Base-by-base conservation (phyloP, 2,113 vertebrate species). In the Cyanoramphus novaezelandiae region DNA sequence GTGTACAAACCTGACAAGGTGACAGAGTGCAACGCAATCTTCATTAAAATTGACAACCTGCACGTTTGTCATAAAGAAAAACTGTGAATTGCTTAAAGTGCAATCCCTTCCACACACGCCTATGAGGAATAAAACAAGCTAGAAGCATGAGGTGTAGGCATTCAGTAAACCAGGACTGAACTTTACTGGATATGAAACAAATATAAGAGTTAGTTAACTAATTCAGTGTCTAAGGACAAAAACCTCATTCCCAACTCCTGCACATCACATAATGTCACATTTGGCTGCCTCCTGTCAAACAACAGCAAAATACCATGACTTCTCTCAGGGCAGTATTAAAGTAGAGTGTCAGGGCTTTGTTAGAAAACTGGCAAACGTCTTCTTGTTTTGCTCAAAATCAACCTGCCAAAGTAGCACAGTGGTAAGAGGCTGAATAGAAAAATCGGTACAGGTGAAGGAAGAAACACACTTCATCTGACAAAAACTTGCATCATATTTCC, bases 251-350 rank as follows among this genome's bases (percentile, higher is more conserved):
- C 28, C 67, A 69, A 41, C 29, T 95, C 78, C 52, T 21, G 11
- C 31, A 87, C 47, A 59, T 82, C 75, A 89, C 67, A 92, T 94
- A 95, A 91, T 85, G 65, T 70, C 91, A 95, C 52, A 85, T 89
- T 91, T 93, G 76, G n/a, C 77, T 83, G 62, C n/a, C 74, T 93
- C 52, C 84, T 86, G 63, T 84, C 81, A 91, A 84, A 44, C 43
- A 44, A 33, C 84, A 81, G 64, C 55, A 84, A 95, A 96, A 93
- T 91, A 86, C 57, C 91, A 82, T 69, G 39, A 89, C 77, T 95
- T 95, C 84, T 95, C 93, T 89, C 81, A 93, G 91, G 88, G 88
- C 50, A 91, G 46, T 60, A 96, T 89, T 93, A 91, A 88, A 95
- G 77, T 44, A 84, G 52, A 82, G n/a, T 41, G 33, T 71, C 69